Evolutionary conservation across 2,888 invertebrate species (phyloP).

Genomic region (Melolontha melolontha): DNA sequence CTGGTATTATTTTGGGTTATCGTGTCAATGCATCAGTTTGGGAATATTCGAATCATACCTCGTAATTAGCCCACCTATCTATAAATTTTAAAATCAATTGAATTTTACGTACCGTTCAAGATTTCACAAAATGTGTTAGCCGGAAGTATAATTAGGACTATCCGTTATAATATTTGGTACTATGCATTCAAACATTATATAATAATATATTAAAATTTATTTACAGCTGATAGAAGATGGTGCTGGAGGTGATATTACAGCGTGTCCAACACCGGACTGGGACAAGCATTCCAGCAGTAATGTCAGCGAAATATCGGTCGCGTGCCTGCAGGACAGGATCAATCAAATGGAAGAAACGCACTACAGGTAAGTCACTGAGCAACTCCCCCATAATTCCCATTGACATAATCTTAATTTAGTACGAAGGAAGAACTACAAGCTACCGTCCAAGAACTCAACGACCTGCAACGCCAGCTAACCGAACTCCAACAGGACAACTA

Average conservation of each 20-base stretch:
- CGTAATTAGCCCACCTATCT: too few species aligned
- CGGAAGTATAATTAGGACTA: too few species aligned
- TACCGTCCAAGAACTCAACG: conserved; percentile 91
- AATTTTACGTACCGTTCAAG: too few species aligned
- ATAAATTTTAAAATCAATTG: too few species aligned
- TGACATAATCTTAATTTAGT: conserved; percentile 64
- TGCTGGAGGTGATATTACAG: conserved; percentile 68
- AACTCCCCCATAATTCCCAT: neutral
- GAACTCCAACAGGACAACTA: conserved; percentile 92
- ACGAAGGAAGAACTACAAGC: conserved; percentile 94
- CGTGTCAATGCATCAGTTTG: too few species aligned
- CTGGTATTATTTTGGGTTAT: too few species aligned
- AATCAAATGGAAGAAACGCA: conserved; percentile 94
- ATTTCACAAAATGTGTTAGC: too few species aligned
- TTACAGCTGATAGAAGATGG: conserved; percentile 58
- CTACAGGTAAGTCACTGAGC: conserved; percentile 69
- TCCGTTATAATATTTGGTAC: too few species aligned
- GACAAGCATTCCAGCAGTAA: conserved; percentile 91
- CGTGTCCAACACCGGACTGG: conserved; percentile 88
- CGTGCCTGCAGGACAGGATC: conserved; percentile 93
- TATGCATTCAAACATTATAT: too few species aligned
- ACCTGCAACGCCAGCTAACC: conserved; percentile 87
- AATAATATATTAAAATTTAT: too few species aligned
- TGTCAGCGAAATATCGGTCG: conserved; percentile 89
- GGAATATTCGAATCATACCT: too few species aligned